phyloP scores from a whole-genome alignment of 2,113 vertebrate species.

The Sus scrofa region DNA sequence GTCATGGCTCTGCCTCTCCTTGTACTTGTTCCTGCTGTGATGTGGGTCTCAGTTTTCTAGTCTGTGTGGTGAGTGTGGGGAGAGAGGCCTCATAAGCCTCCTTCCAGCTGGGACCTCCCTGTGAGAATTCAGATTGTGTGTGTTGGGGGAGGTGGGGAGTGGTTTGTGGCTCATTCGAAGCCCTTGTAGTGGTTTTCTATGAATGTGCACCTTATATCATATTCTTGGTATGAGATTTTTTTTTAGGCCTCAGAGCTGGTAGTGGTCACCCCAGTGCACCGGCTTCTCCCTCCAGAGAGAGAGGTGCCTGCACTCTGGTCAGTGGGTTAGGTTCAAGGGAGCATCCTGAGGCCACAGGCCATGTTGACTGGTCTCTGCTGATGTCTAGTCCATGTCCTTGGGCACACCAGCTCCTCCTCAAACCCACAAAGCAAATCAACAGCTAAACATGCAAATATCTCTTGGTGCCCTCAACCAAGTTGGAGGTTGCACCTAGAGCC shows the following conservation, averaged over 20 bases:
- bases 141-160: fast-evolving
- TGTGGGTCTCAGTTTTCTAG: not conserved
- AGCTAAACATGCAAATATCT: not conserved
- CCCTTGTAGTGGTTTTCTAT: not conserved
- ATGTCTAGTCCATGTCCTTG: not conserved
- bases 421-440: not conserved
- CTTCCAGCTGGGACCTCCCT: not conserved
- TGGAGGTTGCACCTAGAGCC: not conserved
- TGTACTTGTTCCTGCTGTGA: not conserved
- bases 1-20: not conserved
- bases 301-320: not conserved
- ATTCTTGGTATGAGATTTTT: too few species aligned
- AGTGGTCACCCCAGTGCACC: not conserved
- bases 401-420: not conserved
- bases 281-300: not conserved
- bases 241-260: not conserved
- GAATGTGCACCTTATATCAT: not conserved
- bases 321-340: not conserved
- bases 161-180: not conserved
- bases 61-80: not conserved
- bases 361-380: not conserved
- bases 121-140: not conserved
- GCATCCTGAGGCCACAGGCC: not conserved
- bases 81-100: not conserved
- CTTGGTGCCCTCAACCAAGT: not conserved